Percentiles rank a stretch among this genome's conserved stretches.
Conservation (phyloP, 2,797 vertebrate species). For the Hydrolagus colliei region DNA sequence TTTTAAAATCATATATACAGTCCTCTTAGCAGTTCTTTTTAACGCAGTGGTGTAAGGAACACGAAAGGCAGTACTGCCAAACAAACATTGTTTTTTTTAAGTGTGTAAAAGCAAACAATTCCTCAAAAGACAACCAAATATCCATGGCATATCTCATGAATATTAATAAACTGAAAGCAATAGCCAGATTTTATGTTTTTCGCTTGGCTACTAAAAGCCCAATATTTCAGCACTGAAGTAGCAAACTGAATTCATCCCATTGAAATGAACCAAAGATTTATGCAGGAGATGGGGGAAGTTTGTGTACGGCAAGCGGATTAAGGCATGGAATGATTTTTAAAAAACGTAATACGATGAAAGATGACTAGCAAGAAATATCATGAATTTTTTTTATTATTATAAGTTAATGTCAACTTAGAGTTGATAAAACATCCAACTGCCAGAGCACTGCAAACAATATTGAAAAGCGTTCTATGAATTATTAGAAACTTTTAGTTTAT, state of each 20-base stretch:
- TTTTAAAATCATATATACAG: constrained; percentile 68
- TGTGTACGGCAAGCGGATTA: constrained; percentile 91
- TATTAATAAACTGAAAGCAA: constrained; percentile 60
- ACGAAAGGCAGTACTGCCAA: constrained; percentile 86
- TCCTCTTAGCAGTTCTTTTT: constrained; percentile 98
- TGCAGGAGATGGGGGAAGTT: constrained; percentile 62
- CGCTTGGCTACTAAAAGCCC: constrained; percentile 87
- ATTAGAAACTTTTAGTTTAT: constrained; percentile 66
- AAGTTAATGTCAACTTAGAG: constrained; percentile 94
- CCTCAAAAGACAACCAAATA: constrained; percentile 58
- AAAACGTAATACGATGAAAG: constrained; percentile 92
- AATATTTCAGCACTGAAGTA: constrained; percentile 61
- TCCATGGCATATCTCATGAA: constrained; percentile 61
- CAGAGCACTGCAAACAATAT: constrained; percentile 90
- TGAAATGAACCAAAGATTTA: constrained; percentile 61
- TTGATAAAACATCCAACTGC: constrained; percentile 85
- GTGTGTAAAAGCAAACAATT: constrained; percentile 31
- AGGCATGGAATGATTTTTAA: constrained; percentile 99
- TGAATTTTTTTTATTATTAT: constrained; percentile 78
- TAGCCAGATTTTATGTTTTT: constrained; percentile 77
- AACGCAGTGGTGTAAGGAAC: constrained; percentile 96
- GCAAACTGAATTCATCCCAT: constrained; percentile 47
- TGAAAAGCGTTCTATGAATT: constrained; percentile 40
- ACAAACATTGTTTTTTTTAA: constrained; percentile 20
- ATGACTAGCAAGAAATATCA: constrained; percentile 81